phyloP scores from a whole-genome alignment of 2,113 vertebrate genomes.

The Chaetodon auriga region DNA sequence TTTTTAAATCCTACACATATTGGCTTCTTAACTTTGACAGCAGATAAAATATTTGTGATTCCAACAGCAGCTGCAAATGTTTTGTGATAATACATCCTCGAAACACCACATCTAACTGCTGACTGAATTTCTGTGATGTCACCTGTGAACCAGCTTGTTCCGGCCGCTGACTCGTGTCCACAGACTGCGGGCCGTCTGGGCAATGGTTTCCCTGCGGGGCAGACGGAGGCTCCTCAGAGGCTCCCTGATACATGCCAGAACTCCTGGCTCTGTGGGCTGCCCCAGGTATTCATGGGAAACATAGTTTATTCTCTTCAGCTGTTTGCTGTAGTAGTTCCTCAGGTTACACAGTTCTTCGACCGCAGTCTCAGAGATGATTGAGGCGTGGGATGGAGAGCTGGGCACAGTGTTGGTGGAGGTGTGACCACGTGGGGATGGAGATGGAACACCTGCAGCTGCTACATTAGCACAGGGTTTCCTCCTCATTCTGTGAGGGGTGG shows the following conservation, averaged over 20 bases:
- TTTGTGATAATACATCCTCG: background rate
- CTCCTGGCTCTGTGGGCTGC: conserved; percentile 60
- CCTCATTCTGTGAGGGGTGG: conserved; percentile 57
- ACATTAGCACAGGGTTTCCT: conserved; percentile 1
- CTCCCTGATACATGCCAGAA: conserved; percentile 79
- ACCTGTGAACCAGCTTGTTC: conserved; percentile 59
- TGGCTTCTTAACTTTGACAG: background rate
- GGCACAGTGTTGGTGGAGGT: background rate
- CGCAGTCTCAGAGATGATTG: conserved; percentile 80
- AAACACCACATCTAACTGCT: background rate
- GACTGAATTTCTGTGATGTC: conserved; percentile 5
- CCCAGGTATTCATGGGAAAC: conserved; percentile 82
- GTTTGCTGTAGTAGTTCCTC: conserved; percentile 74
- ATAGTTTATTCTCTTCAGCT: conserved; percentile 83
- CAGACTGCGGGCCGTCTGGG: conserved; percentile 76
- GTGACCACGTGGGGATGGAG: background rate
- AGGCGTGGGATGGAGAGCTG: conserved; percentile 75
- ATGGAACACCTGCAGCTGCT: background rate
- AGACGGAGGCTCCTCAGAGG: conserved; percentile 79
- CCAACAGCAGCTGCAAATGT: background rate
- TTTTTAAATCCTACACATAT: background rate
- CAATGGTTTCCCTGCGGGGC: conserved; percentile 65
- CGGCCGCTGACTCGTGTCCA: conserved; percentile 83
- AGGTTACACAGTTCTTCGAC: conserved; percentile 80
- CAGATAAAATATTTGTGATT: background rate